These are phyloP conservation scores for Lepisosteus oculatus DNA, from an alignment of 2,113 vertebrate genomes.

Conservation along the genomic window DNA sequence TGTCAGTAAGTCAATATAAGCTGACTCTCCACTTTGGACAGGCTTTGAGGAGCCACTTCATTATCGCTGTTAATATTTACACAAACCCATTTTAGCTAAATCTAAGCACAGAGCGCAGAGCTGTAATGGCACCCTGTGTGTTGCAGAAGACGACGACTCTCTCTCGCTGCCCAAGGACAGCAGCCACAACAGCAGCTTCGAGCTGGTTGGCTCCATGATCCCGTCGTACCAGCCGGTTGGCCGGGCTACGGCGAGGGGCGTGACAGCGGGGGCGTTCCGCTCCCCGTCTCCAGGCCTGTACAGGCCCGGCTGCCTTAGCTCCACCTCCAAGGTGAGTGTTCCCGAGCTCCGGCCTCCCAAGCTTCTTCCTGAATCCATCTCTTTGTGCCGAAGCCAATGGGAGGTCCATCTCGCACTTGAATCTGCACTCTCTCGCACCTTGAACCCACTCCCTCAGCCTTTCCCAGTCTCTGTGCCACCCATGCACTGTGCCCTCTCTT, in stretches of 20 bases:
- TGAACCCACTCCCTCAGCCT: not conserved
- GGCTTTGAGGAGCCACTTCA: too few relatives aligned
- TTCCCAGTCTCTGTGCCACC: not conserved
- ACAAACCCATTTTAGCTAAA: too few relatives aligned
- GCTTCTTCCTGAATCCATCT: slow-evolving; percentile 15
- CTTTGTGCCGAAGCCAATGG: not conserved
- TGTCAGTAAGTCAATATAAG: too few relatives aligned
- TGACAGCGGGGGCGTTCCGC: slow-evolving; percentile 66
- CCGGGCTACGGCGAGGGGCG: slow-evolving; percentile 65
- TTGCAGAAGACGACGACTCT: slow-evolving; percentile 86
- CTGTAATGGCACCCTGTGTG: slow-evolving; percentile 6
- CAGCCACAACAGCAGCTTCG: slow-evolving; percentile 97
- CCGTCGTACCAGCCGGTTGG: slow-evolving; percentile 90
- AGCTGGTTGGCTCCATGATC: slow-evolving; percentile 88
- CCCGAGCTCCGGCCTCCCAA: not conserved
- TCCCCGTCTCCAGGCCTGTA: slow-evolving; percentile 91
- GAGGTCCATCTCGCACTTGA: not conserved
- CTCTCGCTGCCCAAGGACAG: slow-evolving; percentile 79
- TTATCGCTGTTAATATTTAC: too few relatives aligned
- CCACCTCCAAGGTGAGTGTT: slow-evolving; percentile 83
- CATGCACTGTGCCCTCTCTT: not conserved
- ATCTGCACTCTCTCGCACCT: too few relatives aligned
- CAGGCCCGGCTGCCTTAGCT: slow-evolving; percentile 83
- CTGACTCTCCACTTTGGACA: too few relatives aligned
- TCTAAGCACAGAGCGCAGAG: too few relatives aligned